Percentiles rank a stretch among this genome's conserved stretches.
phyloP scores from a whole-genome alignment of 1,140 invertebrate species.

The Habropoda laboriosa region DNA sequence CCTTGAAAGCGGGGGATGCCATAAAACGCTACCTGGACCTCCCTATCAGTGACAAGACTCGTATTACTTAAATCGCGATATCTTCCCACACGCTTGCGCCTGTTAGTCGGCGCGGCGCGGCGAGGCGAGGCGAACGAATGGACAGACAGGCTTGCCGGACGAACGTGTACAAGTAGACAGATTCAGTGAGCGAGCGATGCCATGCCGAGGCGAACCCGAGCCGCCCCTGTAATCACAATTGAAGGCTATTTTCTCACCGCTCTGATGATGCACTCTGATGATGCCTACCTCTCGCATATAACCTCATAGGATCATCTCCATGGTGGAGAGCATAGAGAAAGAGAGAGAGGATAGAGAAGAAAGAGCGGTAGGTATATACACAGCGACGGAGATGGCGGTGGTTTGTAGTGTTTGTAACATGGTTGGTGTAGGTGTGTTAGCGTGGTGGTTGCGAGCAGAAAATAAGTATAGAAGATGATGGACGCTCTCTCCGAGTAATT shows the following conservation, averaged over 20 bases:
- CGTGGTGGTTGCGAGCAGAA: constrained; percentile 76
- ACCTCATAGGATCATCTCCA: constrained; percentile 79
- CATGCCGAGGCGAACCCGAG: constrained; percentile 72
- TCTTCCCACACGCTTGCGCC: constrained; percentile 57
- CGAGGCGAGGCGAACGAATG: constrained; percentile 51
- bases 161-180: constrained; percentile 60
- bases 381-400: constrained; percentile 56
- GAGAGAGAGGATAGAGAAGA: constrained; percentile 4
- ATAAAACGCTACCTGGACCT: neutral
- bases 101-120: constrained; percentile 32
- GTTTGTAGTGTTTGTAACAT: constrained; percentile 67
- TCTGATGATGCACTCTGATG: constrained; percentile 80
- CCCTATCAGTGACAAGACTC: constrained; percentile 35
- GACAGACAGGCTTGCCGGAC: constrained; percentile 38
- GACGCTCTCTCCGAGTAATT: constrained; percentile 80
- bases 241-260: constrained; percentile 83
- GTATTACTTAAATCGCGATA: constrained; percentile 64
- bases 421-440: constrained; percentile 15
- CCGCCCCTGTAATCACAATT: constrained; percentile 83
- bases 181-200: constrained; percentile 63
- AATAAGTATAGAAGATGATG: constrained; percentile 82
- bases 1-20: no score
- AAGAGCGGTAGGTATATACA: neutral
- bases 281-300: constrained; percentile 74
- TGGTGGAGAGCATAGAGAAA: constrained; percentile 59